A percentile compares a stretch with the other conserved stretches of the same genome.
Conservation (phyloP, 2,797 vertebrate species). For the Acrossocheilus wenchowensis region DNA sequence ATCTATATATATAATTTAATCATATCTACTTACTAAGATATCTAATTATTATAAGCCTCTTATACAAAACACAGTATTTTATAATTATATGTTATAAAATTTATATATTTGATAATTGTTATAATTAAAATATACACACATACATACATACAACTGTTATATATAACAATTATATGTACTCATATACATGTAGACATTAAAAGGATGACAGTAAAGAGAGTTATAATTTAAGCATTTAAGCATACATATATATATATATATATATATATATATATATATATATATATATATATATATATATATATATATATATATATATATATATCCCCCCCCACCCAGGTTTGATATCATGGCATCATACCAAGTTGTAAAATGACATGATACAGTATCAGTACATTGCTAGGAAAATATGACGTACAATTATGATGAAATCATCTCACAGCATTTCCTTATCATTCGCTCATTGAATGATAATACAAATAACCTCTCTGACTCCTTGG, state of each 20-base stretch:
- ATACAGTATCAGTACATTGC: neutral
- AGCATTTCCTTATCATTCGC: neutral
- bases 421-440: neutral
- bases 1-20: neutral
- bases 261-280: too few species aligned
- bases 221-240: too few species aligned
- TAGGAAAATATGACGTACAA: neutral
- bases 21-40: neutral
- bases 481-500: neutral
- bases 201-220: neutral
- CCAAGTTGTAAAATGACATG: conserved; percentile 5
- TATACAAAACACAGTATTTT: neutral
- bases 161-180: neutral
- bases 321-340: too few species aligned
- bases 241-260: too few species aligned
- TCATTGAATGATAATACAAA: neutral
- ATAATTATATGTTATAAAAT: neutral
- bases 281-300: too few species aligned
- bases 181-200: neutral
- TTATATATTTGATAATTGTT: neutral
- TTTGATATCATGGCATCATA: conserved; percentile 7
- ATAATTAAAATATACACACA: neutral
- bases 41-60: neutral
- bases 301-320: too few species aligned
- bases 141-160: neutral